These are phyloP conservation scores for Hymenopus coronatus DNA, from an alignment of 2,888 invertebrate genomes.

Conservation along the genomic window DNA sequence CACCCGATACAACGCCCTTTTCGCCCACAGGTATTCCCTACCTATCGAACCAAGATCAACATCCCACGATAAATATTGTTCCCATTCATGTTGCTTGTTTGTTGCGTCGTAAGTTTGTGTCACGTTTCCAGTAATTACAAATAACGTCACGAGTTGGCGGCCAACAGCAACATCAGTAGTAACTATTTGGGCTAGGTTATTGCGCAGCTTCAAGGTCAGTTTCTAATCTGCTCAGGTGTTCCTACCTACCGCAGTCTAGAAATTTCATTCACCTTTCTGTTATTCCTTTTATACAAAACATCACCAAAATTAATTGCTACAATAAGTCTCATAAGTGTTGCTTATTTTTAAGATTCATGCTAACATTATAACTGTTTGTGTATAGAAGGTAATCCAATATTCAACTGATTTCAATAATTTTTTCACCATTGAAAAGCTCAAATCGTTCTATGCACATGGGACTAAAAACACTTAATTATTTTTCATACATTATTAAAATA, in stretches of 20 bases:
- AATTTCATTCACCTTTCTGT: too few relatives aligned
- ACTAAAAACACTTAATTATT: too few relatives aligned
- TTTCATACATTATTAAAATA: too few relatives aligned
- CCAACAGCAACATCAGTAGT: background rate
- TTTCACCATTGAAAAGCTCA: too few relatives aligned
- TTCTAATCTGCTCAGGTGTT: background rate
- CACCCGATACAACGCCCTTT: background rate
- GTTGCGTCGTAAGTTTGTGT: background rate
- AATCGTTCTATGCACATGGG: too few relatives aligned
- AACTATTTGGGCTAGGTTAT: slow-evolving; percentile 5
- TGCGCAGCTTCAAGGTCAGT: background rate
- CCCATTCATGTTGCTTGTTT: background rate
- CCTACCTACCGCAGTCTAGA: background rate
- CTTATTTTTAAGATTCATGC: too few relatives aligned
- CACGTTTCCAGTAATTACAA: background rate
- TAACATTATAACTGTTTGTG: too few relatives aligned
- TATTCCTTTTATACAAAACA: too few relatives aligned
- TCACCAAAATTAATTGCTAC: too few relatives aligned
- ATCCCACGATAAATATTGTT: background rate
- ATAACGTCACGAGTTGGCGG: background rate
- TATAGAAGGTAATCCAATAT: too few relatives aligned
- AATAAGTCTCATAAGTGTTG: too few relatives aligned
- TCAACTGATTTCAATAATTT: too few relatives aligned
- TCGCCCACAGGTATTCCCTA: background rate
- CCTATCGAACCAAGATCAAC: background rate